These are phyloP conservation scores for Cynopterus sphinx DNA, from an alignment of 2,797 vertebrate genomes.

Conservation along the genomic window DNA sequence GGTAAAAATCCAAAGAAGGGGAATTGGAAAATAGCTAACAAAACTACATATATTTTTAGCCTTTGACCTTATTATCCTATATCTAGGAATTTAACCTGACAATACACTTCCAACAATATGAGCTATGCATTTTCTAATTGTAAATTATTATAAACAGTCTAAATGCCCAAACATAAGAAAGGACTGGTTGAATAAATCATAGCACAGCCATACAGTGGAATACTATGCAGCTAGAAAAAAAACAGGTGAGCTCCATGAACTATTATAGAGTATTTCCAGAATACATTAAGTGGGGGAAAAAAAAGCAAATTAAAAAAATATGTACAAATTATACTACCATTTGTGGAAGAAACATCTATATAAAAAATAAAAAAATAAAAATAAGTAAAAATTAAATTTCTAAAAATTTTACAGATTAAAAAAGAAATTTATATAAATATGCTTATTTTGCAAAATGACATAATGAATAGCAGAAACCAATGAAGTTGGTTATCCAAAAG, in stretches of 20 bases:
- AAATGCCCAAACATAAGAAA: not conserved
- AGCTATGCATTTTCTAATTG: not conserved
- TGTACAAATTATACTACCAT: not conserved
- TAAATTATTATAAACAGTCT: not conserved
- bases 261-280: not conserved
- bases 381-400: too few relatives aligned
- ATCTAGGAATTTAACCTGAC: not conserved
- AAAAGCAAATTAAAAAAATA: conserved; percentile 8
- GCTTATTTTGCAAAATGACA: conserved; percentile 32
- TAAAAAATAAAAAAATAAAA: not conserved
- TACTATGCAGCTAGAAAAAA: not conserved
- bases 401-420: too few relatives aligned
- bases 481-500: not conserved
- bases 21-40: not conserved
- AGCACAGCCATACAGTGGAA: not conserved
- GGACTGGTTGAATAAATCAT: not conserved
- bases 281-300: not conserved
- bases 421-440: not conserved
- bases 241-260: not conserved
- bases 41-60: not conserved
- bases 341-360: not conserved
- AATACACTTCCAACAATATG: not conserved
- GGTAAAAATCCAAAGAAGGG: not conserved
- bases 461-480: not conserved
- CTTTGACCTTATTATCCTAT: not conserved